Conservation (phyloP, 2,113 vertebrate species). For the Panthera uncia region DNA sequence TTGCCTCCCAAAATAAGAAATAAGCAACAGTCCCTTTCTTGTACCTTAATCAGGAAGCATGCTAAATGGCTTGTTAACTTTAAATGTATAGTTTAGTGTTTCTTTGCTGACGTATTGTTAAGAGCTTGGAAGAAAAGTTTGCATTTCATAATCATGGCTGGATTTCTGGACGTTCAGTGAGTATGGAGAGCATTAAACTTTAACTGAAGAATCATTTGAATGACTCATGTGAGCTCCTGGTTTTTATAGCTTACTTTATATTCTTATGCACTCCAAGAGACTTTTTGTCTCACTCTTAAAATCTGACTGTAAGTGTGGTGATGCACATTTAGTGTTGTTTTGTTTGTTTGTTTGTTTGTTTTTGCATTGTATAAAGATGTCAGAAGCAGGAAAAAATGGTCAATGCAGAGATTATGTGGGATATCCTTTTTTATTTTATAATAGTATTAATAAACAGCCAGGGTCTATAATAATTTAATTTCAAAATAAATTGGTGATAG, state of each 20-base stretch:
- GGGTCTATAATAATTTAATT: neutral
- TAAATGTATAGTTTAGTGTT: neutral
- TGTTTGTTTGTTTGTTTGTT: neutral
- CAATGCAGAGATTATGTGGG: neutral
- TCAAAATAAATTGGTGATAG: neutral
- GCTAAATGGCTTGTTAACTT: neutral
- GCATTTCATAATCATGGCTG: neutral
- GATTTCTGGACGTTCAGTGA: neutral
- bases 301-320: neutral
- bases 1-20: neutral
- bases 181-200: neutral
- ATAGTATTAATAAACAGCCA: neutral
- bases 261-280: neutral
- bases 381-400: neutral
- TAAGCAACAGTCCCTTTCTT: neutral
- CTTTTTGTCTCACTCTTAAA: neutral
- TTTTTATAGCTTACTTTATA: neutral
- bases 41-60: neutral
- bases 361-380: neutral
- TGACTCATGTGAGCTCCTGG: neutral
- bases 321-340: neutral
- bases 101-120: neutral
- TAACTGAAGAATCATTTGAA: conserved; percentile 26
- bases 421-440: neutral
- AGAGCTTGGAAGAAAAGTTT: neutral